A percentile compares a stretch with the other conserved stretches of the same genome.
Evolutionary conservation across 2,888 invertebrate genomes (phyloP).

Genomic region (Diplolepis rosae): DNA sequence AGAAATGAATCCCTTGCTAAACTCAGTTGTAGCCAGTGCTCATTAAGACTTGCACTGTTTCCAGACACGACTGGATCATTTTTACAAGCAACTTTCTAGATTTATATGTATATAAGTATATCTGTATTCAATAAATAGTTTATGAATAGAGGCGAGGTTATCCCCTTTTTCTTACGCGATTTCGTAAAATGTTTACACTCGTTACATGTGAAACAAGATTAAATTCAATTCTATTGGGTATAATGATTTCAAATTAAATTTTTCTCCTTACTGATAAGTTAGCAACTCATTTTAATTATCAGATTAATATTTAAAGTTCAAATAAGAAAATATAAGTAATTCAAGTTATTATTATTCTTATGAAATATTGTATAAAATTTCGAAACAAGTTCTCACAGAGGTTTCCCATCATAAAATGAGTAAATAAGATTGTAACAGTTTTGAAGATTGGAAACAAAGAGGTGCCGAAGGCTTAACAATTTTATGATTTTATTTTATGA

Average conservation of each 20-base stretch:
- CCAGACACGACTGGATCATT: neutral
- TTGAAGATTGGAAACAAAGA: neutral
- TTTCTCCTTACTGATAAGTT: too few relatives aligned
- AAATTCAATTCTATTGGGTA: neutral
- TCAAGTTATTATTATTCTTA: too few relatives aligned
- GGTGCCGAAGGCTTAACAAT: neutral
- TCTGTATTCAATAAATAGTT: neutral
- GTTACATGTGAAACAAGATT: neutral
- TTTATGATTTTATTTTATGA: neutral
- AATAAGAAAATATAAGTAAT: too few relatives aligned
- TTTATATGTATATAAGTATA: neutral
- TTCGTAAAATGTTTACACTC: constrained; percentile 20
- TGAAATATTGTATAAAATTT: neutral
- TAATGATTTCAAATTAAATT: neutral
- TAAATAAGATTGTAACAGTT: neutral
- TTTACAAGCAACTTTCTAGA: constrained; percentile 1
- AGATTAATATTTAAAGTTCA: too few relatives aligned
- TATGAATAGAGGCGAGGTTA: constrained; percentile 17
- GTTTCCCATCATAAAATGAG: constrained; percentile 7
- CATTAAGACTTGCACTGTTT: neutral
- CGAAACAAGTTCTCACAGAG: too few relatives aligned
- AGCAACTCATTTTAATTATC: too few relatives aligned
- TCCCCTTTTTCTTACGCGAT: neutral
- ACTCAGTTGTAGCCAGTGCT: neutral
- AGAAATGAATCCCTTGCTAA: neutral